phyloP scores from a whole-genome alignment of 64 coral and sea anemone species.

The Orbicella faveolata region DNA sequence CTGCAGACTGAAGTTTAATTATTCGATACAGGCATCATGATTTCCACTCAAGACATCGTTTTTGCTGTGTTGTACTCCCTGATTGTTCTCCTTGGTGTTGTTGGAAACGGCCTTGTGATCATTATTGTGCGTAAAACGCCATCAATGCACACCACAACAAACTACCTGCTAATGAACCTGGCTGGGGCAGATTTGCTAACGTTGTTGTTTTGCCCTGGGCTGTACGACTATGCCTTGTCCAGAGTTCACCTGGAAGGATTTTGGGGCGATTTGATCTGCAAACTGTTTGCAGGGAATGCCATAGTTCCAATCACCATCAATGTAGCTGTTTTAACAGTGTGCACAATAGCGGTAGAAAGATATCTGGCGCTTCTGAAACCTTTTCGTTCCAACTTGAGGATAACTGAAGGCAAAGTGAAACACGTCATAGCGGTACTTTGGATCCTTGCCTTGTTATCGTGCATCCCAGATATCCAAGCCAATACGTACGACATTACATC shows the following conservation, averaged over 20 bases:
- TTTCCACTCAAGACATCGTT: not conserved
- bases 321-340: slow-evolving; percentile 9
- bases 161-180: slow-evolving; percentile 49
- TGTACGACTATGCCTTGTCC: slow-evolving; percentile 12
- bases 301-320: slow-evolving; percentile 27
- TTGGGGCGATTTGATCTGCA: slow-evolving; percentile 13
- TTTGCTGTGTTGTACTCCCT: slow-evolving; percentile 31
- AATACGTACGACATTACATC: not conserved
- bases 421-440: not conserved
- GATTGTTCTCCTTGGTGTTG: slow-evolving; percentile 26
- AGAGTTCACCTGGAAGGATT: slow-evolving; percentile 9
- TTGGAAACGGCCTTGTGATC: slow-evolving; percentile 20
- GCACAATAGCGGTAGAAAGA: slow-evolving; percentile 39
- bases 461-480: slow-evolving; percentile 25
- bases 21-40: too few species aligned
- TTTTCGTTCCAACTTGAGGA: not conserved
- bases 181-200: slow-evolving; percentile 40
- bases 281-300: slow-evolving; percentile 23
- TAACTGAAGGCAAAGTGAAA: not conserved
- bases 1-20: too few species aligned
- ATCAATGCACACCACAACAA: slow-evolving; percentile 55
- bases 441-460: slow-evolving; percentile 21
- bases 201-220: slow-evolving; percentile 12
- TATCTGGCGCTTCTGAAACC: slow-evolving; percentile 14
- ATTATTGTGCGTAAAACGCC: slow-evolving; percentile 37